Percentiles rank a stretch among this genome's conserved stretches.
These are phyloP conservation scores for Halichoerus grypus DNA, from an alignment of 2,113 vertebrate genomes.

Conservation along the genomic window DNA sequence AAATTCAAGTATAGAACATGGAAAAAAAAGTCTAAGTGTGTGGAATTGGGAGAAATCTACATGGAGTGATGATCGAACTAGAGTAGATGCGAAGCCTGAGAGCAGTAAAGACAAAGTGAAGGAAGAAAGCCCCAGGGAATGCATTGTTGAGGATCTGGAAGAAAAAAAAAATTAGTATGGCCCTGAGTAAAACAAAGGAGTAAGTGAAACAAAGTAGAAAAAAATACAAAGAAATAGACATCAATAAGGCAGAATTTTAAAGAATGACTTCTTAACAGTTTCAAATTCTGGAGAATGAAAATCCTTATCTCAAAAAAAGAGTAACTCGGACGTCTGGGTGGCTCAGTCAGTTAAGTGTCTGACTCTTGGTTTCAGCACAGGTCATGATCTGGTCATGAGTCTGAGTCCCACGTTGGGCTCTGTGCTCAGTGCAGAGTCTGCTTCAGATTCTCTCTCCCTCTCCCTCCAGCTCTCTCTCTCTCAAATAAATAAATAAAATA, in stretches of 20 bases:
- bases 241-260: neutral
- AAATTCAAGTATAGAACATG: neutral
- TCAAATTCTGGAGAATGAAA: neutral
- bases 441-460: neutral
- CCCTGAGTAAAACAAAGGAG: neutral
- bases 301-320: neutral
- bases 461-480: neutral
- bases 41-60: neutral
- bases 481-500: neutral
- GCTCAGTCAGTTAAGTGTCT: neutral
- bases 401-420: neutral
- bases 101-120: neutral
- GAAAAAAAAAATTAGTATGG: neutral
- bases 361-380: neutral
- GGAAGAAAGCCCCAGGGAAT: neutral
- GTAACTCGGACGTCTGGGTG: neutral
- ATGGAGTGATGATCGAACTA: neutral
- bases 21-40: neutral
- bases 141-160: neutral
- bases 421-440: neutral
- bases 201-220: neutral
- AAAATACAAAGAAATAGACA: neutral
- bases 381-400: neutral
- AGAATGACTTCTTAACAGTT: neutral
- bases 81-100: neutral